Conservation (phyloP, 2,888 invertebrate genomes). For the Aleiodes testaceus region DNA sequence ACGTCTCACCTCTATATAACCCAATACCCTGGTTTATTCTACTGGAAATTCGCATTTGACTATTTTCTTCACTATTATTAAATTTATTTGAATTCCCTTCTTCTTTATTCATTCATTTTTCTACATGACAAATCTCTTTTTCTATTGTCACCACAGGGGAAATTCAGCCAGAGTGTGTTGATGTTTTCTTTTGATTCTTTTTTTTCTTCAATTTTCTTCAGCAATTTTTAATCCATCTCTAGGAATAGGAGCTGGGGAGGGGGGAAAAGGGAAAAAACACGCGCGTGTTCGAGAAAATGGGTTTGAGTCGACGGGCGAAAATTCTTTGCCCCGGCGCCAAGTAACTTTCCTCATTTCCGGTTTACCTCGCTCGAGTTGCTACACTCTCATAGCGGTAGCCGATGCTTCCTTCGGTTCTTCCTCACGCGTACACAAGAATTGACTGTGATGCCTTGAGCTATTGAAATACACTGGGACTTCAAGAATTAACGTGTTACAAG, state of each 20-base stretch:
- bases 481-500: background rate
- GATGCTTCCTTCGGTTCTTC: constrained; percentile 12
- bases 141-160: constrained; percentile 53
- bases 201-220: background rate
- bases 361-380: constrained; percentile 53
- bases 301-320: constrained; percentile 41
- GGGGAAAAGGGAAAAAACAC: no score
- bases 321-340: constrained; percentile 54
- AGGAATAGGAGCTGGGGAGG: background rate
- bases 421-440: background rate
- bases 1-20: no score
- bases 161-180: constrained; percentile 49
- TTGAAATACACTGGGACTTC: constrained; percentile 1
- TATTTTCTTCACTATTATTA: no score
- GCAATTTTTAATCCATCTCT: constrained; percentile 44
- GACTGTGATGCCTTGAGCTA: background rate
- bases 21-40: no score
- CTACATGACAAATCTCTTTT: constrained; percentile 51
- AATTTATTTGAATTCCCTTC: no score
- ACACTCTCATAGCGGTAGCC: constrained; percentile 12
- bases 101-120: constrained; percentile 8
- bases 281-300: constrained; percentile 4
- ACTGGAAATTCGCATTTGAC: no score
- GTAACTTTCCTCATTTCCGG: constrained; percentile 56
- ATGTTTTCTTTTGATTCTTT: constrained; percentile 9